Evolutionary conservation across 2,888 invertebrate genomes (phyloP).

Genomic region (Cheilosia variabilis): DNA sequence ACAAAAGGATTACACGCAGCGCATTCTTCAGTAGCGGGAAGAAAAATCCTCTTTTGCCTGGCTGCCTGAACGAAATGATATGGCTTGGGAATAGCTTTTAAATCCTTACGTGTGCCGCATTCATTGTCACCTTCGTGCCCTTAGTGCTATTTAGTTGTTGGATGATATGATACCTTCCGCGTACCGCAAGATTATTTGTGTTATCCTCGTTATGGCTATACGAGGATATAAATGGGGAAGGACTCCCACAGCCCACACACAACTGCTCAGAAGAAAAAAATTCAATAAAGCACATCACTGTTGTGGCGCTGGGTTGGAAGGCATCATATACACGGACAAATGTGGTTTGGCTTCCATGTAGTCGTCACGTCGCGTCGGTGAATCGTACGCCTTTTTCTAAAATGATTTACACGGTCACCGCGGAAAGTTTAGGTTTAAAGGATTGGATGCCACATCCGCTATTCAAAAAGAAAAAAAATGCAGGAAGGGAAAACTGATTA

Average conservation of each 20-base stretch:
- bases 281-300: constrained; percentile 61
- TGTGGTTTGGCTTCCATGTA: constrained; percentile 26
- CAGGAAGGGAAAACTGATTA: constrained; percentile 53
- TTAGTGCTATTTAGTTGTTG: neutral
- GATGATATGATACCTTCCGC: constrained; percentile 38
- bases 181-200: constrained; percentile 60
- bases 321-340: constrained; percentile 31
- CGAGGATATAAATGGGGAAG: constrained; percentile 9
- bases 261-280: constrained; percentile 57
- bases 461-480: neutral
- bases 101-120: constrained; percentile 52
- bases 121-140: constrained; percentile 23
- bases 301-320: constrained; percentile 35
- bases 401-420: constrained; percentile 68
- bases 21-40: constrained; percentile 35
- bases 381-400: constrained; percentile 51
- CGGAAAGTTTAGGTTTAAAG: constrained; percentile 29
- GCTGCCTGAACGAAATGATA: constrained; percentile 24
- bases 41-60: constrained; percentile 22
- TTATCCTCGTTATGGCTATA: constrained; percentile 54
- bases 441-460: constrained; percentile 41
- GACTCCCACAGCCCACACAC: neutral
- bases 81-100: constrained; percentile 61
- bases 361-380: constrained; percentile 41
- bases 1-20: constrained; percentile 66